These are phyloP conservation scores for Poecilia gillii DNA, from an alignment of 2,797 vertebrate species.

Conservation along the genomic window DNA sequence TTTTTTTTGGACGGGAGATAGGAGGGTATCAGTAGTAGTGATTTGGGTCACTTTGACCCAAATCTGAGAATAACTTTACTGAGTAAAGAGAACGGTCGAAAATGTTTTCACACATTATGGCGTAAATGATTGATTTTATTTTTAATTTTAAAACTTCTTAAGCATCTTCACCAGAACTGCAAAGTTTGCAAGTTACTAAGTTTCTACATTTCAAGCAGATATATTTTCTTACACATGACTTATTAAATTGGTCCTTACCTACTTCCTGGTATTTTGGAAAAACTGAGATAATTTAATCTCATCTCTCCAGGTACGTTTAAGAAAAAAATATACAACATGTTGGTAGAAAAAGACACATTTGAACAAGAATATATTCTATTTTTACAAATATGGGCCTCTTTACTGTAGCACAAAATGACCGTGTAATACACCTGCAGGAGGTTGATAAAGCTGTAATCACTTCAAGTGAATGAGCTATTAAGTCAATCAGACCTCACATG, in stretches of 20 bases:
- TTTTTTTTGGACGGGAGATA: not conserved
- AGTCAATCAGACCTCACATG: not conserved
- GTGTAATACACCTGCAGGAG: conserved; percentile 6
- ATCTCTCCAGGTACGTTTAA: not conserved
- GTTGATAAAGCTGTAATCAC: conserved; percentile 12
- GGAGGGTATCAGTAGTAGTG: not conserved
- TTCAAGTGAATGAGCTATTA: conserved; percentile 6
- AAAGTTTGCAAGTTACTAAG: not conserved
- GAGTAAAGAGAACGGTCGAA: not conserved
- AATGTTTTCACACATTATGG: not conserved
- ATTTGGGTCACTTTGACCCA: conserved; percentile 25
- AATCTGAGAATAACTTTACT: not conserved
- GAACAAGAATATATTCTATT: not conserved
- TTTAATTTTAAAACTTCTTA: not conserved
- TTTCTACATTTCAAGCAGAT: not conserved
- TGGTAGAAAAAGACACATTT: not conserved
- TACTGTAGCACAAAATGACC: not conserved
- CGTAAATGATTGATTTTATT: not conserved
- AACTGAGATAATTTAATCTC: not conserved
- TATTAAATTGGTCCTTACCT: not conserved
- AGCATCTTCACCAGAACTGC: not conserved
- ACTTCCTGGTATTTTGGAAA: not conserved
- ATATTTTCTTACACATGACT: not conserved
- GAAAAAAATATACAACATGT: not conserved
- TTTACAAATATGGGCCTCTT: not conserved